A percentile compares a stretch with the other conserved stretches of the same genome.
Evolutionary conservation across 1,140 invertebrate species (phyloP).

Genomic region (Coenobita brevimanus): DNA sequence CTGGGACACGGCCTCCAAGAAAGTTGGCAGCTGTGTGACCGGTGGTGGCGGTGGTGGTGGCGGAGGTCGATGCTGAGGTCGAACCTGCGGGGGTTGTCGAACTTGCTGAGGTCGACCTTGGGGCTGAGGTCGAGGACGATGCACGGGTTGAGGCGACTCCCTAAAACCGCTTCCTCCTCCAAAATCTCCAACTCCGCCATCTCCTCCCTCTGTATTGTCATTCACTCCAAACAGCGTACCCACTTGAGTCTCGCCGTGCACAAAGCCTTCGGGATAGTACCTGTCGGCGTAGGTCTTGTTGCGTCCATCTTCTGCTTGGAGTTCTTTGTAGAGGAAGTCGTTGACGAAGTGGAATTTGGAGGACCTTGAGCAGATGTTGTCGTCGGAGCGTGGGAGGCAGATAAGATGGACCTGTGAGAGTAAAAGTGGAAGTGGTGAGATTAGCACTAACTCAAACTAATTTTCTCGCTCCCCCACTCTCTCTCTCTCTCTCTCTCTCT

Average conservation of each 20-base stretch:
- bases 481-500: too few species aligned
- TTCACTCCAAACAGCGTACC: too few species aligned
- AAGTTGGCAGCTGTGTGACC: neutral
- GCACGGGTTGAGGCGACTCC: too few species aligned
- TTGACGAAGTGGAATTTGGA: slow-evolving; percentile 94
- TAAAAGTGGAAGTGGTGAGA: neutral
- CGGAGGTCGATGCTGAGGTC: neutral
- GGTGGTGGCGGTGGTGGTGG: slow-evolving; percentile 10
- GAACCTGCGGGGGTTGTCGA: too few species aligned
- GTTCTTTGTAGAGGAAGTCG: slow-evolving; percentile 91
- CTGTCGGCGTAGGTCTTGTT: slow-evolving; percentile 92
- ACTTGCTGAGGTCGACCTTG: too few species aligned
- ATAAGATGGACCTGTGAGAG: slow-evolving; percentile 84
- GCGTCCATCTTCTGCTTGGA: slow-evolving; percentile 85
- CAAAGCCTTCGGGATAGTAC: slow-evolving; percentile 73
- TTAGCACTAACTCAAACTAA: too few species aligned
- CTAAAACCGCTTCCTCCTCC: neutral
- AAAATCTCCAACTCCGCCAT: too few species aligned
- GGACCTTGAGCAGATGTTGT: slow-evolving; percentile 92
- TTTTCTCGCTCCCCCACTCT: too few species aligned
- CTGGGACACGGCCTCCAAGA: neutral
- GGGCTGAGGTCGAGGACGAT: too few species aligned
- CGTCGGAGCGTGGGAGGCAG: slow-evolving; percentile 91
- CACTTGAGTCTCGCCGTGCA: slow-evolving; percentile 3
- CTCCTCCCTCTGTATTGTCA: neutral